Base-by-base conservation (phyloP, 2,888 invertebrate species). In the Melanostoma scalare region DNA sequence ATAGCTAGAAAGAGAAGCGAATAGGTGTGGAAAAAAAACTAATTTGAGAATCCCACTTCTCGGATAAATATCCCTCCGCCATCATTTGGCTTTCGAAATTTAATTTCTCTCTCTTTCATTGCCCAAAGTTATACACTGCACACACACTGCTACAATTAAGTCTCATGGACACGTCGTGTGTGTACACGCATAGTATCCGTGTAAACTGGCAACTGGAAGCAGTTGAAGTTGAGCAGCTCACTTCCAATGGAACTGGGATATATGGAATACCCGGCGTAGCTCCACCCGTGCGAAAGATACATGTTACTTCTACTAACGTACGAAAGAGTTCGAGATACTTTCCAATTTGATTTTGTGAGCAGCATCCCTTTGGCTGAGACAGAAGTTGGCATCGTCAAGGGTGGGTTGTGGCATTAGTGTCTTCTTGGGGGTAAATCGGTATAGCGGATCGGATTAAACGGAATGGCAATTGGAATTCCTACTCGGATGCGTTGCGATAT, bases 171-270 rank as follows among this genome's bases (percentile, higher is more conserved):
- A 74, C 65, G 33, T 56, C 30, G 8, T 38, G 69, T 74, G 69
- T 52, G 74, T 55, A 85, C 86, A 86, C 86, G 46, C 44, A 89
- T 82, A 87, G 74, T 88, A 69, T 89, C 63, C 65, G 87, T 89
- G 89, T 73, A 86, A 4, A 6, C 38, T 44, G 44, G 10, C 6
- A 63, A 71, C 79, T 84, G 84, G 84, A 84, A 84, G 38, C 30
- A 40, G 10, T 38, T 20, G 36, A 65, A 38, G 42, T 42, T 50
- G 61, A 71, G 44, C 30, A 69, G 42, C 48, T 38, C 53, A 65
- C 33, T 84, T 84, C 79, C 84, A 84, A 75, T 84, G 84, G 79
- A 84, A 84, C 9, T 36, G 40, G 56, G 71, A 69, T 63, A 61
- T 68, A 46, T 67, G 65, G 50, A 65, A 73, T 78, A 30, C 42